Base-by-base conservation (phyloP, 1,140 invertebrate species). In the Tetranychus urticae region DNA sequence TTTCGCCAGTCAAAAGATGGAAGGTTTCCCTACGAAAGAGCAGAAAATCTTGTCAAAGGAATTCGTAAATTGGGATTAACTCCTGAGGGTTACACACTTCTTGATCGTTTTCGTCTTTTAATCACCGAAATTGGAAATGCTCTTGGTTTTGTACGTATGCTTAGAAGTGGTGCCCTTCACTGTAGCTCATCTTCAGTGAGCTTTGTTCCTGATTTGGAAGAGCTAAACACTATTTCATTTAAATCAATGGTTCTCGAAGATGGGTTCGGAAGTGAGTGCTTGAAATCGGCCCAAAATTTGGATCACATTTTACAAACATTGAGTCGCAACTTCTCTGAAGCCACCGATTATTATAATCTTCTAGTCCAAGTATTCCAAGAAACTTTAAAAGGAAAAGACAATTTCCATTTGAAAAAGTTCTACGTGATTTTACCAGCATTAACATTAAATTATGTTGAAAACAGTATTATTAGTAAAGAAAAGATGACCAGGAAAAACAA, bases 121-220 rank as follows among this genome's bases (percentile, higher is more conserved):
- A 87, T 98, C 42, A 89, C 84, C 42, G 87, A 96, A 69, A 92
- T 97, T 67, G 91, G 92, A 13, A 97, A 97, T 76, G 88, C 90
- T 1, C 82, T 98, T 76, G 93, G 92, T 7, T 97, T 94, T 71
- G 86, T 98, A 1, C 77, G 94, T 46, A 81, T 97, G 71, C 85
- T 99, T 56, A 78, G 88, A 62, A 92, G 91, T 4, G 94, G 92
- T 5, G 88, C 88, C 13, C 77, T 93, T 10, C 85, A 94, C 70
- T 91, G 86, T 63, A 87, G 87, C 67, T 85, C 88, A 1, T 85
- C 88, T 70, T 86, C 88, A 1, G 86, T 88, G 36, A 80, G 84
- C 3, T 96, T 93, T 72, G 77, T 97, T 61, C 88, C 91, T 2
- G 82, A 85, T 70, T 77, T 90, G 0, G 82, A 88, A 62, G 77